Percentiles rank a stretch among this genome's conserved stretches.
Conservation (phyloP, 2,888 invertebrate genomes). For the Protula sp. region DNA sequence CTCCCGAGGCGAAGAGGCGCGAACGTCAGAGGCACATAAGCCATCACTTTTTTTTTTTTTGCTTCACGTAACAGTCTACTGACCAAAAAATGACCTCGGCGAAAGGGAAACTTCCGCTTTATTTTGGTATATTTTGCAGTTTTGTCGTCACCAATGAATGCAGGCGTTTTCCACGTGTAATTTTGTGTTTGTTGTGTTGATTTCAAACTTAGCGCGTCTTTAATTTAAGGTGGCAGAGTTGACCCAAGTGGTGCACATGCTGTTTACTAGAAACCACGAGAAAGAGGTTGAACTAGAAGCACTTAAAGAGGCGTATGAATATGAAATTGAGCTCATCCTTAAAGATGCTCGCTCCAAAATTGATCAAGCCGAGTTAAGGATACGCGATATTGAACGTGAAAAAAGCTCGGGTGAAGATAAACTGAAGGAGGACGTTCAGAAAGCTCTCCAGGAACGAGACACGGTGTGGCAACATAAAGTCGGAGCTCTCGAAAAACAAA, state of each 20-base stretch:
- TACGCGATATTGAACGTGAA: not conserved
- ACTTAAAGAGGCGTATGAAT: slow-evolving; percentile 44
- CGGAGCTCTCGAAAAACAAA: slow-evolving; percentile 28
- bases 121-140: too few relatives aligned
- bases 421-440: slow-evolving; percentile 28
- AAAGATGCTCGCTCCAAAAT: slow-evolving; percentile 37
- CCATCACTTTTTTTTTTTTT: too few relatives aligned
- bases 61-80: too few relatives aligned
- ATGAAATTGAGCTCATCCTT: slow-evolving; percentile 37
- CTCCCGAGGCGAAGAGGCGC: too few relatives aligned
- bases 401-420: not conserved
- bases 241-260: slow-evolving; percentile 52
- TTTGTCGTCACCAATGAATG: too few relatives aligned
- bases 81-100: too few relatives aligned
- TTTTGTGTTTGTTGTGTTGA: too few relatives aligned
- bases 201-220: too few relatives aligned
- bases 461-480: slow-evolving; percentile 35
- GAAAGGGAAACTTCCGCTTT: too few relatives aligned
- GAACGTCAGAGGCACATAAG: too few relatives aligned
- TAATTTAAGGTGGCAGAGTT: slow-evolving; percentile 40
- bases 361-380: slow-evolving; percentile 2
- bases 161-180: too few relatives aligned
- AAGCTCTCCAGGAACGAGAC: slow-evolving; percentile 16
- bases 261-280: slow-evolving; percentile 51
- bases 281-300: slow-evolving; percentile 49